These are phyloP conservation scores for Trogon melanurus DNA, from an alignment of 2,113 vertebrate genomes.

Conservation along the genomic window DNA sequence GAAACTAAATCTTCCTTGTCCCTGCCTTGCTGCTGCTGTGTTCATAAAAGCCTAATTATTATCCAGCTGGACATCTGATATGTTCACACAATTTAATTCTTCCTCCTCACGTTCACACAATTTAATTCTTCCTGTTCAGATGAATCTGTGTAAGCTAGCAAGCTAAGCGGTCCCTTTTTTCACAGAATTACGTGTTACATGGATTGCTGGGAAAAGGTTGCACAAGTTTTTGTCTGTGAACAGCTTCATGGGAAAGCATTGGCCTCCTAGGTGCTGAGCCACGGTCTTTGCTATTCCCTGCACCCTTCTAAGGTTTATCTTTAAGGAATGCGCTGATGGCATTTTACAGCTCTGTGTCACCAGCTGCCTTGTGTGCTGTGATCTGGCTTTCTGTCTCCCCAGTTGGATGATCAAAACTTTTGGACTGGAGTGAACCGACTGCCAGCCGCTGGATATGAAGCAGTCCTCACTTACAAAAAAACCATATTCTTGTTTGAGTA, in stretches of 20 bases:
- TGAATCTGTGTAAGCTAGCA: neutral
- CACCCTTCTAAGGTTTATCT: neutral
- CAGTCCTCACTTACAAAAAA: neutral
- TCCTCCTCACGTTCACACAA: neutral
- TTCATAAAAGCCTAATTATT: neutral
- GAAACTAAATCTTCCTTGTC: neutral
- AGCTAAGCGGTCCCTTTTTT: neutral
- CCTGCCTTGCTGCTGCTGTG: neutral
- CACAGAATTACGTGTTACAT: accelerated
- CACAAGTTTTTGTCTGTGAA: neutral
- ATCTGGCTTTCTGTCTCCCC: neutral
- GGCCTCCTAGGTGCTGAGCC: neutral
- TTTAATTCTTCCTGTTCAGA: neutral
- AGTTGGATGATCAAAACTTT: neutral
- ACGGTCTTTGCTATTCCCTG: neutral
- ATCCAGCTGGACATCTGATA: neutral
- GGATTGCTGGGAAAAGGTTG: neutral
- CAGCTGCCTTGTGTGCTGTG: neutral
- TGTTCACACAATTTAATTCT: neutral
- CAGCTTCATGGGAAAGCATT: too few relatives aligned
- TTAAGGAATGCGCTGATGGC: neutral
- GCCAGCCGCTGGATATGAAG: neutral
- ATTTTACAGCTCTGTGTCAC: neutral
- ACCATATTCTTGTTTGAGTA: neutral
- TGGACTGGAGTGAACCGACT: neutral